Evolutionary conservation across 2,888 invertebrate species (phyloP).

Genomic region (Drosophila falleni): DNA sequence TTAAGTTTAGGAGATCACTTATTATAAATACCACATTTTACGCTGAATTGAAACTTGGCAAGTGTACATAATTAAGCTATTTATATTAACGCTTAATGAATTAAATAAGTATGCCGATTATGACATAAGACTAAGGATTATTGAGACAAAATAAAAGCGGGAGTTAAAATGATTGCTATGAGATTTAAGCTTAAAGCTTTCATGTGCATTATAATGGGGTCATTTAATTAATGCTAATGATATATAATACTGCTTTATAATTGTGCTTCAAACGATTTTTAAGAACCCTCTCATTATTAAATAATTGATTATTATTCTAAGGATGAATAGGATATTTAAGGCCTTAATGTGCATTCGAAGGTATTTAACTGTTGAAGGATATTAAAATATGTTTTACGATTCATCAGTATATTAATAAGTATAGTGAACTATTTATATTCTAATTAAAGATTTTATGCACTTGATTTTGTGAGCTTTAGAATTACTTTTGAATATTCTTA

Average conservation of each 20-base stretch:
- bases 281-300: no score
- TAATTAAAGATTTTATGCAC: no score
- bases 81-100: conserved; percentile 29
- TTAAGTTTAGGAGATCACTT: conserved; percentile 10
- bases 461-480: no score
- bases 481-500: no score
- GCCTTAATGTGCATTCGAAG: no score
- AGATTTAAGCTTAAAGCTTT: neutral
- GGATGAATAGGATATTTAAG: no score
- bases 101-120: conserved; percentile 22
- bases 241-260: neutral
- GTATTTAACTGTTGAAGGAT: neutral
- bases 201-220: neutral
- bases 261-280: no score
- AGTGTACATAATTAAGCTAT: conserved; percentile 25
- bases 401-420: no score
- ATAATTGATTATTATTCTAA: no score
- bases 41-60: conserved; percentile 44
- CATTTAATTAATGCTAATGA: neutral
- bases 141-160: neutral
- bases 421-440: no score
- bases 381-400: no score
- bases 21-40: conserved; percentile 22
- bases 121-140: neutral
- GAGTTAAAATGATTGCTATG: neutral